Conservation (phyloP, 23 tunicate species). For the Botrylloides violaceus region DNA sequence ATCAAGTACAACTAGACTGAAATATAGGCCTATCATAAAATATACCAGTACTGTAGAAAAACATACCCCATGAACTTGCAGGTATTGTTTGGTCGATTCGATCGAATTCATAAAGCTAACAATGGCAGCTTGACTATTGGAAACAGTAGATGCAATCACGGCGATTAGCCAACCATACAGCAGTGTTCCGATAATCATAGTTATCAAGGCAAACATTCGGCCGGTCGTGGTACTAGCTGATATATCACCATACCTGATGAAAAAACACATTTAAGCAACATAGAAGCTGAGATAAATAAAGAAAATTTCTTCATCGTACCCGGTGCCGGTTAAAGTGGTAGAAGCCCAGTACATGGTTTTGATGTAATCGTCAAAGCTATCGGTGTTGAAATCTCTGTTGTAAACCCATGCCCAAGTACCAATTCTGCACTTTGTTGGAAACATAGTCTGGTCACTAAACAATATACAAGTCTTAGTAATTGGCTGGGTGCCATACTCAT, state of each 20-base stretch:
- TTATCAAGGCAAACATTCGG: slow-evolving; percentile 41
- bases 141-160: slow-evolving; percentile 65
- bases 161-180: slow-evolving; percentile 97
- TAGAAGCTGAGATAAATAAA: background rate
- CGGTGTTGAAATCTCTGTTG: slow-evolving; percentile 35
- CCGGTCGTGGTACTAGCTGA: slow-evolving; percentile 60
- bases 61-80: slow-evolving; percentile 56
- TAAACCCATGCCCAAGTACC: slow-evolving; percentile 87
- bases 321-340: slow-evolving; percentile 84
- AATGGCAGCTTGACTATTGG: slow-evolving; percentile 46
- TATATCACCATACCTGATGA: slow-evolving; percentile 72
- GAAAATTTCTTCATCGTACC: slow-evolving; percentile 37
- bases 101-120: slow-evolving; percentile 46
- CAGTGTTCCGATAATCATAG: slow-evolving; percentile 70
- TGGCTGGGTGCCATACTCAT: too few species aligned
- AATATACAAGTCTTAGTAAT: too few species aligned
- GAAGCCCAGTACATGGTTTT: slow-evolving; percentile 89
- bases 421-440: slow-evolving; percentile 56
- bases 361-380: slow-evolving; percentile 46
- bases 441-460: slow-evolving; percentile 14
- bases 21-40: background rate
- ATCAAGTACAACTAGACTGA: too few species aligned
- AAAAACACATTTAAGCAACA: background rate
- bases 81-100: slow-evolving; percentile 49
- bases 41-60: too few species aligned